Evolutionary conservation across 1,140 invertebrate species (phyloP), one percentile per base, ranked within the genome.

Genomic region (Zelostemma sp.): DNA sequence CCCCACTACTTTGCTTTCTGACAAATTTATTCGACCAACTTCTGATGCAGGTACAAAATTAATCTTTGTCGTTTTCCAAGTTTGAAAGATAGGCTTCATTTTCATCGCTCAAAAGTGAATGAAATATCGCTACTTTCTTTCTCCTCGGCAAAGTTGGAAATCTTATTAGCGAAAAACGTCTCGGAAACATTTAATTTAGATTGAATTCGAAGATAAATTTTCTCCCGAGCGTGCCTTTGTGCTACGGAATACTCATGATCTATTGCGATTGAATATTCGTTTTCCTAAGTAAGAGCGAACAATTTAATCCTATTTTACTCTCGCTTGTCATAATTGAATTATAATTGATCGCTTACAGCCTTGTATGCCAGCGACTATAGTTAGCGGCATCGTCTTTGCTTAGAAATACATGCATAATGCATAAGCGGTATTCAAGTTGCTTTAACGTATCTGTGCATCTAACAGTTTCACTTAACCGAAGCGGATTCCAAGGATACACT

Each of bases 11-110:
- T 56, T 58, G 46, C 59, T 60, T 57, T 60, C 56, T 63, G 50
- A 59, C 68, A 66, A 66, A 71, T 66, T 66, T 71, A 71, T 63
- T 71, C 50, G 63, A 35, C 55, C 48, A 56, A 62, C 55, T 71
- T 54, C 46, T 62, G 62, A 62, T 63, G 54, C 61, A 70, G 61
- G 57, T 62, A 58, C 51, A 59, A 71, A 62, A 71, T 71, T 58
- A 71, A 63, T 66, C 59, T 28, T 16, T 41, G 59, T 50, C 59
- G 35, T 43, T 45, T 45, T 16, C 33, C 21, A 14, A 50, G 21
- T 55, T 55, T 63, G 54, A 50, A 71, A 66, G 61, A 64, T 70
- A 61, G 60, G 63, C 56, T 69, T 60, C 50, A 51, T 68, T 68
- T 59, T 59, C 60, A 53, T 47, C 57, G 49, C 49, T 31, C 5